Base-by-base conservation (phyloP, 2,113 vertebrate genomes). In the Marmota flaviventris region DNA sequence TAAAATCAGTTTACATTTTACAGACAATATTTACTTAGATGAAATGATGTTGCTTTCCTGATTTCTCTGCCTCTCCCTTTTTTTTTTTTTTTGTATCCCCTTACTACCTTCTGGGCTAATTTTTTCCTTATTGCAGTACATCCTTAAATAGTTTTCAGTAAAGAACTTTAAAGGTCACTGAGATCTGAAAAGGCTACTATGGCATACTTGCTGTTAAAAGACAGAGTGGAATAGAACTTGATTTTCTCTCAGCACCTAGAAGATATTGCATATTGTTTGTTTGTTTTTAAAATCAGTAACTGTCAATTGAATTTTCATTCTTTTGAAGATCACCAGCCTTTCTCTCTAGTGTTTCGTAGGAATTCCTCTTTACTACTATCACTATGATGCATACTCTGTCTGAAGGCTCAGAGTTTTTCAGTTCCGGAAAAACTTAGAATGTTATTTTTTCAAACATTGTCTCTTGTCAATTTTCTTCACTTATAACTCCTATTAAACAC, bases 201-300 rank as follows among this genome's bases (percentile, higher is more conserved):
- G 39, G 42, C 14, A 39, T 24, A 27, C 48, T 84, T 1, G 5
- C 63, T 85, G 34, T 7, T 86, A n/a, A 92, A 85, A 78, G 39
- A 42, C 1, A 42, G 22, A 45, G 25, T 56, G n/a, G 32, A 92
- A 91, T 0, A 75, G 18, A 91, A 86, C 93, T 90, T 87, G 82
- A 67, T 42, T 87, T 87, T 77, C 70, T 58, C 87, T 93, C 53
- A 86, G 42, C 25, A 37, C 37, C 67, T 91, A 86, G 58, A 91
- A 91, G 56, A 81, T 29, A 76, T 1, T 37, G 53, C 76, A 85
- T 65, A 63, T 24, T 87, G 16, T 75, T 51, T 89, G 37, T 56
- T 56, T 56, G 17, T 56, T 56, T 56, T 81, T 45, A 81, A 89
- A 63, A 42, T 72, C 34, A 24, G 29, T 51, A 11, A 78, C 42